A percentile compares a stretch with the other conserved stretches of the same genome.
phyloP scores from a whole-genome alignment of 1,140 invertebrate genomes.

The Teleogryllus occipitalis region DNA sequence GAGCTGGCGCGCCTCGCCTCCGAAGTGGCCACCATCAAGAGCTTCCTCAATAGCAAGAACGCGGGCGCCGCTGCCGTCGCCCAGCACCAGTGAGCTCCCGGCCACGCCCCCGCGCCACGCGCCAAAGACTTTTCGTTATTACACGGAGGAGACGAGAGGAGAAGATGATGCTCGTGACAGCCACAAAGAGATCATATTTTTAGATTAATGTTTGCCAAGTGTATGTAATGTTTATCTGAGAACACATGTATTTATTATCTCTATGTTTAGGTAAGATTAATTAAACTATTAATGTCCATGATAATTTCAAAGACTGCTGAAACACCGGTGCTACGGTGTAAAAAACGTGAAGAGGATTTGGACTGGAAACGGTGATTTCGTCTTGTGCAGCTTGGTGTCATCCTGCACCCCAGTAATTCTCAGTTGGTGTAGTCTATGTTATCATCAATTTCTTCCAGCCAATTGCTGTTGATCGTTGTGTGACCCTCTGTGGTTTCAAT shows the following conservation, averaged over 20 bases:
- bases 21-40: constrained; percentile 83
- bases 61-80: neutral
- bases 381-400: neutral
- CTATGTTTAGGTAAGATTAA: neutral
- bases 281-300: neutral
- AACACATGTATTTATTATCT: neutral
- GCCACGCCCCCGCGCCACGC: neutral
- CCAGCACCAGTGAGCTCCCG: neutral
- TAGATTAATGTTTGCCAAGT: neutral
- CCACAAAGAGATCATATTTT: no score
- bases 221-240: neutral
- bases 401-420: neutral
- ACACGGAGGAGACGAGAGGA: no score
- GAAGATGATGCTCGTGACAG: no score
- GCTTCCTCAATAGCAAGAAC: constrained; percentile 36
- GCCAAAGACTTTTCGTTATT: neutral
- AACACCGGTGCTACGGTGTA: neutral
- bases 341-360: neutral
- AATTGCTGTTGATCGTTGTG: neutral
- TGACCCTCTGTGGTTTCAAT: neutral
- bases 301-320: neutral
- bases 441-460: neutral
- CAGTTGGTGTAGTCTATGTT: neutral
- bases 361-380: neutral
- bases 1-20: constrained; percentile 80